These are phyloP conservation scores for Nemoura dubitans DNA, from an alignment of 2,888 invertebrate species.

Conservation along the genomic window DNA sequence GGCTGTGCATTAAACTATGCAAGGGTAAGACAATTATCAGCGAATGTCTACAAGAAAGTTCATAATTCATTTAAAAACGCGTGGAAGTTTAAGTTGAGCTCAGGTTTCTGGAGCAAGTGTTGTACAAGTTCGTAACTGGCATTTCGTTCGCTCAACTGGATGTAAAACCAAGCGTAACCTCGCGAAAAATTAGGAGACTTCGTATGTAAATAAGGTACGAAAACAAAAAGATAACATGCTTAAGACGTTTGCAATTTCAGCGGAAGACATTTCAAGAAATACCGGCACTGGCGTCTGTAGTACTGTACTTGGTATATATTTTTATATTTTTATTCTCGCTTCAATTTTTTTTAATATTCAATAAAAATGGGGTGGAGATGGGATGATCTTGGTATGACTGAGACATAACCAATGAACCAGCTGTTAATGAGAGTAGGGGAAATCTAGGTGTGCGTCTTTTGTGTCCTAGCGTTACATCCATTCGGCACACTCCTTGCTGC, in stretches of 20 bases:
- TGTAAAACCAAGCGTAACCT: slow-evolving; percentile 29
- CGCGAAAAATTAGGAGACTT: slow-evolving; percentile 25
- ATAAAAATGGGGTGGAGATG: too few relatives aligned
- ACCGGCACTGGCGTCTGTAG: too few relatives aligned
- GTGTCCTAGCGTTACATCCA: too few relatives aligned
- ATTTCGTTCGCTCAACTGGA: slow-evolving; percentile 24
- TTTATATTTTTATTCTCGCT: too few relatives aligned
- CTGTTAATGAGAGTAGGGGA: too few relatives aligned
- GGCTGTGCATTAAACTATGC: slow-evolving; percentile 31
- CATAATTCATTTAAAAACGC: slow-evolving; percentile 37
- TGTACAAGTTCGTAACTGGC: slow-evolving; percentile 35
- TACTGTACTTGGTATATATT: too few relatives aligned
- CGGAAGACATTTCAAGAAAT: slow-evolving; percentile 1
- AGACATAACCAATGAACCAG: too few relatives aligned
- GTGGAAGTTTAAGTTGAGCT: slow-evolving; percentile 2
- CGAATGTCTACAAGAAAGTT: slow-evolving; percentile 40
- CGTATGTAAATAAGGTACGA: slow-evolving; percentile 7
- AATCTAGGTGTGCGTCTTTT: too few relatives aligned
- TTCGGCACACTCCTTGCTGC: too few relatives aligned
- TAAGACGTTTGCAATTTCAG: not conserved
- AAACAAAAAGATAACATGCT: slow-evolving; percentile 1
- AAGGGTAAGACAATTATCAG: slow-evolving; percentile 41
- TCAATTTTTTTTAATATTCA: too few relatives aligned
- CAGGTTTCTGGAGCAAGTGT: not conserved
- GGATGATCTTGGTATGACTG: too few relatives aligned